phyloP scores from a whole-genome alignment of 2,113 vertebrate species.

The Pseudorectes ferrugineus region DNA sequence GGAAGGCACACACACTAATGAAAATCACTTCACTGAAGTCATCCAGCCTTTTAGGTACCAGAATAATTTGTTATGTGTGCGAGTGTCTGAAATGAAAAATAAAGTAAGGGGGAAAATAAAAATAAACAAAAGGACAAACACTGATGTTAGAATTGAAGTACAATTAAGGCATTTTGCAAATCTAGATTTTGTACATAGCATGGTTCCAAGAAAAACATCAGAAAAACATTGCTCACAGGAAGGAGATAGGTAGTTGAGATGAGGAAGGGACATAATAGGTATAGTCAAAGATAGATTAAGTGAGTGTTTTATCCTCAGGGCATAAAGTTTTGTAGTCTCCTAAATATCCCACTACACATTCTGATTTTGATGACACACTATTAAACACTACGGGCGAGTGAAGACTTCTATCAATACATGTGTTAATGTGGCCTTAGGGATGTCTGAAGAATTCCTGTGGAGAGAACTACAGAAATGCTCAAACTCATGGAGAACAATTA shows the following conservation, averaged over 20 bases:
- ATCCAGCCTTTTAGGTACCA: neutral
- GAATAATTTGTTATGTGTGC: neutral
- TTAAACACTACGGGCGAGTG: conserved; percentile 23
- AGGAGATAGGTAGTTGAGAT: neutral
- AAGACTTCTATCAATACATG: conserved; percentile 7
- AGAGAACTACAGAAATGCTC: neutral
- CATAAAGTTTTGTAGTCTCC: conserved; percentile 25
- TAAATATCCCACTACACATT: conserved; percentile 11
- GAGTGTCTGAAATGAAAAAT: neutral
- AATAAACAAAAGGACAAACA: neutral
- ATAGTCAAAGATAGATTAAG: neutral
- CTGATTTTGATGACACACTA: conserved; percentile 16
- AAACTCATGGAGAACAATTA: neutral
- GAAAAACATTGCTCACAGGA: neutral
- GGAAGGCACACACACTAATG: neutral
- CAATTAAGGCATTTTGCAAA: neutral
- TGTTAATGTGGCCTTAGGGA: conserved; percentile 10
- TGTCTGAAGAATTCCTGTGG: neutral
- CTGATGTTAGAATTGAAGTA: neutral
- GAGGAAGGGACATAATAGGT: neutral
- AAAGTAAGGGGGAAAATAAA: neutral
- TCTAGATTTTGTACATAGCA: neutral
- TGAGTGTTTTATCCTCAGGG: neutral
- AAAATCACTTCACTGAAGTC: neutral
- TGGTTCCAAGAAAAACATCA: neutral